Percentiles rank a stretch among this genome's conserved stretches.
Conservation (phyloP, 2,888 invertebrate species). For the Neocrepidodera transversa region DNA sequence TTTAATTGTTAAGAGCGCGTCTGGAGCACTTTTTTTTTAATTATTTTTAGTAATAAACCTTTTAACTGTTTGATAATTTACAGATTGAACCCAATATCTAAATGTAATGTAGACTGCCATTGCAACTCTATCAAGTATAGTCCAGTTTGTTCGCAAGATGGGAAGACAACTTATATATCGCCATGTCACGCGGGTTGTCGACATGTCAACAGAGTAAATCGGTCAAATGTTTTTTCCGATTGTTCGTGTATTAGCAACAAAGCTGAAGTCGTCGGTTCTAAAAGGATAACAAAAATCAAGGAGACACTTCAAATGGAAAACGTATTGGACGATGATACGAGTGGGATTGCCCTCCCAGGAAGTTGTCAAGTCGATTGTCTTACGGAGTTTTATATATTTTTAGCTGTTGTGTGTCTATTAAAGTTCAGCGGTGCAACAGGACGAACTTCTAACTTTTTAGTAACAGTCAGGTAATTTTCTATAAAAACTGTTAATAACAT, state of each 20-base stretch:
- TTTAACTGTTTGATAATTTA: constrained; percentile 32
- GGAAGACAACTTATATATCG: constrained; percentile 72
- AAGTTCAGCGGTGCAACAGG: constrained; percentile 69
- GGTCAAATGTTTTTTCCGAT: constrained; percentile 61
- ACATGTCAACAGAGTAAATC: constrained; percentile 57
- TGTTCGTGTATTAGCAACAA: constrained; percentile 62
- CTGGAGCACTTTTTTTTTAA: too few species aligned
- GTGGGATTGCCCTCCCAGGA: constrained; percentile 61
- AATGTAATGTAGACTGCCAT: constrained; percentile 71
- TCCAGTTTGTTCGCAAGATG: constrained; percentile 73
- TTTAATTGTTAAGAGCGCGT: too few species aligned
- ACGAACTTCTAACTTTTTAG: constrained; percentile 68
- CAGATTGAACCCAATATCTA: constrained; percentile 59
- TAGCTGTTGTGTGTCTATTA: constrained; percentile 64
- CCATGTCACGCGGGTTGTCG: constrained; percentile 83
- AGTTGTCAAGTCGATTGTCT: constrained; percentile 67
- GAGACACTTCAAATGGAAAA: constrained; percentile 41
- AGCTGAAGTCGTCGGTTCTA: constrained; percentile 36
- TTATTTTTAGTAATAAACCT: too few species aligned
- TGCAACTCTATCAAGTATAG: constrained; percentile 77
- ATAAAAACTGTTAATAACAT: too few species aligned
- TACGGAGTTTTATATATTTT: constrained; percentile 64
- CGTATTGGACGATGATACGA: constrained; percentile 37
- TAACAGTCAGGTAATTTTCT: constrained; percentile 63
- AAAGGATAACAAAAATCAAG: constrained; percentile 23